Conservation (phyloP, 2,888 invertebrate genomes). For the Tetanocera ferruginea region DNA sequence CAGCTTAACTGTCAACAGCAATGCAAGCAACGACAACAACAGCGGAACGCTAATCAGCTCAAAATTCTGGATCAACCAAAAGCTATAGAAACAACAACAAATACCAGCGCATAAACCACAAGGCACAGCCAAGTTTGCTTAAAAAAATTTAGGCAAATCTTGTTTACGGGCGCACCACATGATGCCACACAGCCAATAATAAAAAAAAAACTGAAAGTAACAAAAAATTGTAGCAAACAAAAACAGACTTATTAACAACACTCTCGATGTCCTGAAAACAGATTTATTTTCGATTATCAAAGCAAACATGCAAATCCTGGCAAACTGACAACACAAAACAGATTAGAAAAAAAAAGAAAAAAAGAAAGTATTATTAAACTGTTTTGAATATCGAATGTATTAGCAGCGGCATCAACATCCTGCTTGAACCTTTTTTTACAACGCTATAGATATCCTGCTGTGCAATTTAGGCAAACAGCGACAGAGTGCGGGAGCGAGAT, state of each 20-base stretch:
- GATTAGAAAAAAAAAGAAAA: background rate
- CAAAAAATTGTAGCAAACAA: too few species aligned
- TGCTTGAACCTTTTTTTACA: background rate
- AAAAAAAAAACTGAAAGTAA: too few species aligned
- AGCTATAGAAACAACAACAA: too few species aligned
- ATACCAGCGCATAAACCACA: too few species aligned
- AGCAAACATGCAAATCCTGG: constrained; percentile 20
- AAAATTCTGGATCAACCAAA: too few species aligned
- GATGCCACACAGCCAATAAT: too few species aligned
- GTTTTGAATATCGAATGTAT: constrained; percentile 15
- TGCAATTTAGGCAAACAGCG: background rate
- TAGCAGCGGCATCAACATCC: background rate
- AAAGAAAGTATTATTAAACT: background rate
- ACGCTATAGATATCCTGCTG: background rate
- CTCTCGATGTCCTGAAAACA: background rate
- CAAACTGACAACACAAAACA: background rate
- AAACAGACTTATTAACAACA: background rate
- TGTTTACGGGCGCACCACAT: too few species aligned
- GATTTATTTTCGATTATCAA: constrained; percentile 3
- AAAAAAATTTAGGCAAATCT: too few species aligned
- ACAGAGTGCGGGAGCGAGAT: background rate
- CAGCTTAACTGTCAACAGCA: constrained; percentile 12
- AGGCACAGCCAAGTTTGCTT: too few species aligned
- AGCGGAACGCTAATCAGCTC: too few species aligned
- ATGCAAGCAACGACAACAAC: background rate